Conservation (phyloP, 1,140 invertebrate species). For the Pseudomyrmex dendroicus region DNA sequence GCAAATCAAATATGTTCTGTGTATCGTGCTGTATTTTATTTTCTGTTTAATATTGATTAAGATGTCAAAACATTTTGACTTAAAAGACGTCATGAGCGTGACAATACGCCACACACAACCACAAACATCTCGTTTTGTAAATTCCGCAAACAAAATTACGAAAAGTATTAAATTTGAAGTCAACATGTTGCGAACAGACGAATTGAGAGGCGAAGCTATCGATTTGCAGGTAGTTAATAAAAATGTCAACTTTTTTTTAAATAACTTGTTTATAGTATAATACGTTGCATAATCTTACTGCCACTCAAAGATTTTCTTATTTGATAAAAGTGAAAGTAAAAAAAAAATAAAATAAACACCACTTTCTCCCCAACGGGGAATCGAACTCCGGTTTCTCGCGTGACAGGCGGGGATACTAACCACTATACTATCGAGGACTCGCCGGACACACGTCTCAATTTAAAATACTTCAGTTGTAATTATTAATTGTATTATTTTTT, state of each 20-base stretch:
- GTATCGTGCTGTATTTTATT: constrained; percentile 49
- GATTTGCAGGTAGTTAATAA: constrained; percentile 56
- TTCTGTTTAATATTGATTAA: constrained; percentile 54
- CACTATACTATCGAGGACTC: too few species aligned
- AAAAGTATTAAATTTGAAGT: constrained; percentile 45
- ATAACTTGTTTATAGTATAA: background rate
- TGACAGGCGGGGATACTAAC: too few species aligned
- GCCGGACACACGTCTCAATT: too few species aligned
- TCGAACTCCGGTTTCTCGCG: too few species aligned
- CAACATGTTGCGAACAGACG: constrained; percentile 29
- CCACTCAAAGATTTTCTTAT: too few species aligned
- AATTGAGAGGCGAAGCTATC: constrained; percentile 46
- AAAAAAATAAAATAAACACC: too few species aligned
- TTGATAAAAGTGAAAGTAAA: too few species aligned
- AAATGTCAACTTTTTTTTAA: too few species aligned
- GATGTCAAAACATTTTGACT: constrained; percentile 24
- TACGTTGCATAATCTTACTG: too few species aligned
- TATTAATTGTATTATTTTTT: too few species aligned
- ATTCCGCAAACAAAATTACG: constrained; percentile 1
- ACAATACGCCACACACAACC: background rate
- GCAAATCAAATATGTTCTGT: constrained; percentile 60
- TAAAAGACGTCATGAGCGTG: background rate
- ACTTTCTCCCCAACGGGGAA: too few species aligned
- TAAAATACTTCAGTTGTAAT: too few species aligned
- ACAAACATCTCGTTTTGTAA: background rate